Base-by-base conservation (phyloP, 2,113 vertebrate genomes). In the Potamarius usumacintae region DNA sequence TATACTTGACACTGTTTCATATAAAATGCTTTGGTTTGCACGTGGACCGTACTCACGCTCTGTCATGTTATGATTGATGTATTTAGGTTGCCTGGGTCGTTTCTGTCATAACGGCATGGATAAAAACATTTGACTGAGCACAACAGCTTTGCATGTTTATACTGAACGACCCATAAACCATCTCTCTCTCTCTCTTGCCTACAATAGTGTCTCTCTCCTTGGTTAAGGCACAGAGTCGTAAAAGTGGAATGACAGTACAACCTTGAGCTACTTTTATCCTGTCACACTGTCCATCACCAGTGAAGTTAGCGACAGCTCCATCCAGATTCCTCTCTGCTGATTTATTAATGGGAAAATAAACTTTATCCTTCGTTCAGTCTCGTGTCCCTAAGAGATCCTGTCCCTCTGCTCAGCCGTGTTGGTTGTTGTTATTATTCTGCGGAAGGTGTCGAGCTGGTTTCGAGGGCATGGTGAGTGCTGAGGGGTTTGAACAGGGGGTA, bases 341-440 rank as follows among this genome's bases (percentile, higher is more conserved):
- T 95, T 96, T 96, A 96, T 96, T 95, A 93, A 94, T 92, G 94
- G 95, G 96, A 97, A 97, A 96, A 96, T 96, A 97, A 97, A 96
- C 96, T 96, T 96, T 79, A 96, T 96, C 96, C 95, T 96, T 95
- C 95, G 95, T 94, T 94, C 95, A 96, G 96, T 95, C 96, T 93
- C 94, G 96, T 95, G 95, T 96, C 96, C 96, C 96, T 96, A 96
- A 96, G 96, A 96, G 96, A 96, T 96, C 96, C 96, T 96, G 96
- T 95, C 94, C 95, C 95, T 96, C 95, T 95, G 95, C 96, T 57
- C 67, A 74, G 63, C 77, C 34, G 76, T 62, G 62, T 55, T 85
- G 67, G 17, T 57, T 57, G 52, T 82, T 55, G 85, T 83, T 89
- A 82, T 22, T 65, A 81, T 81, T 81, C 57, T 60, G 69, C 52